These are phyloP conservation scores for Nesometra sesokonis DNA, from an alignment of 35 echinoderm and acorn worm genomes.

Conservation along the genomic window DNA sequence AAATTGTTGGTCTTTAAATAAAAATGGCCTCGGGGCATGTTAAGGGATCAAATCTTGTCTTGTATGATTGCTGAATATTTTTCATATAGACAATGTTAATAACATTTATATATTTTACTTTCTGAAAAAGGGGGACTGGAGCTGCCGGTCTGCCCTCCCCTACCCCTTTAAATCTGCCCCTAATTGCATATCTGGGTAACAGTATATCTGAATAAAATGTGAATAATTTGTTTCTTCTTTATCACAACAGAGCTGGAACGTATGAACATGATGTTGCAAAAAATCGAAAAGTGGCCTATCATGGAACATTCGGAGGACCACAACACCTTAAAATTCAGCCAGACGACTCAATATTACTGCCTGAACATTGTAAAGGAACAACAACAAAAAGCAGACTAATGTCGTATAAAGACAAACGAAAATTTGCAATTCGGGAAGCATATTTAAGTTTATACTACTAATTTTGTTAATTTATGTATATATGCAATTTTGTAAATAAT, in stretches of 20 bases:
- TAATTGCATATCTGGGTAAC: background rate
- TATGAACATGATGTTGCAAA: conserved; percentile 89
- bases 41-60: too few relatives aligned
- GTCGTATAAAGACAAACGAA: conserved; percentile 94
- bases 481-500: background rate
- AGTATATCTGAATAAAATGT: background rate
- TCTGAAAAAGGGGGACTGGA: too few relatives aligned
- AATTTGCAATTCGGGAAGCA: conserved; percentile 94
- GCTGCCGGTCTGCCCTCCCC: too few relatives aligned
- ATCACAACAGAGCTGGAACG: conserved; percentile 68
- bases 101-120: too few relatives aligned
- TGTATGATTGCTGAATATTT: too few relatives aligned
- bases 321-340: conserved; percentile 93
- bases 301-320: conserved; percentile 95
- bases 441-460: conserved; percentile 87
- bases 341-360: conserved; percentile 65
- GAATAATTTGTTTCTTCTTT: conserved; percentile 6
- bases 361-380: conserved; percentile 94
- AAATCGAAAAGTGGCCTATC: conserved; percentile 87
- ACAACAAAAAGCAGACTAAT: conserved; percentile 87
- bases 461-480: background rate
- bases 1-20: too few relatives aligned
- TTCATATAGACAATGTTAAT: too few relatives aligned
- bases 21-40: too few relatives aligned
- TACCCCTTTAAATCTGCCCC: too few relatives aligned